Conservation (phyloP, 2,797 vertebrate genomes). For the Morus bassanus region DNA sequence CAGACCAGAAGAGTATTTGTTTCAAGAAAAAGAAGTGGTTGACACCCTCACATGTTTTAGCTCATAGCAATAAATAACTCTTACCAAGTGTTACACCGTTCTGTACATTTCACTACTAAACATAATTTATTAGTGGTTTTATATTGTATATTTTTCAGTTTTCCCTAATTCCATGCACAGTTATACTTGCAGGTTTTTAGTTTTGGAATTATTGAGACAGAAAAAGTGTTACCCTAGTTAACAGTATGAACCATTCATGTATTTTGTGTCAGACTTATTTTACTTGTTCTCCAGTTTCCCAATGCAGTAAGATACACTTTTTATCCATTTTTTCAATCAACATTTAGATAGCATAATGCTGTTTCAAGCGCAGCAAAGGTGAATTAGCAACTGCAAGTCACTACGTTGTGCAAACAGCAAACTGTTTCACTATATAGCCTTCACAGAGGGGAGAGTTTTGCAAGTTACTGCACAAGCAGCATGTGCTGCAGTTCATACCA, state of each 20-base stretch:
- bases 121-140: neutral
- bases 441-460: neutral
- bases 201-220: neutral
- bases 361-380: neutral
- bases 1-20: neutral
- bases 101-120: neutral
- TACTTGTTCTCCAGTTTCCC: neutral
- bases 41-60: neutral
- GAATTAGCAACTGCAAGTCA: neutral
- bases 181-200: neutral
- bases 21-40: neutral
- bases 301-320: neutral
- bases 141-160: neutral
- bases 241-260: neutral
- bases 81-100: neutral
- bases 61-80: neutral
- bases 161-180: neutral
- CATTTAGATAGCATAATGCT: neutral
- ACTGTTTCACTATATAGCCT: neutral
- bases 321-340: neutral
- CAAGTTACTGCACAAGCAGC: neutral
- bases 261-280: neutral
- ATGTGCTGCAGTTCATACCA: neutral
- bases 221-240: neutral
- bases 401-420: neutral